Evolutionary conservation across 2,888 invertebrate genomes (phyloP), one percentile per base, ranked within the genome.

Genomic region (Dolomedes plantarius): DNA sequence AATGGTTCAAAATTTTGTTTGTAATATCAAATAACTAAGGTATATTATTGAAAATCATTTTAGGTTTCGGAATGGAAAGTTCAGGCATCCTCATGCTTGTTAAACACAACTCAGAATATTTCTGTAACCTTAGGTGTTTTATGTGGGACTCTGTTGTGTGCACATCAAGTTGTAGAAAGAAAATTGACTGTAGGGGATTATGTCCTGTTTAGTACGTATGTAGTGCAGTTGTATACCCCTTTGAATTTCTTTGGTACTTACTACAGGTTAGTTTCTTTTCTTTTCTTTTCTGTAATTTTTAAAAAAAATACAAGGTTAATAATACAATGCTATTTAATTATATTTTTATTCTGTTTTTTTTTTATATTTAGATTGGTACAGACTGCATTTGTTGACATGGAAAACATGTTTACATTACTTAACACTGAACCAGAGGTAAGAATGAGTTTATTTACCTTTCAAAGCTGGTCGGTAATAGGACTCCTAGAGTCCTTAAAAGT

Each of bases 241-340:
- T 92, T 99, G 73, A 99, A 99, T 92, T 99, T 96, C 95, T 97
- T 99, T 91, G 99, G 99, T 32, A 98, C 98, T 1, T 98, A 98
- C 90, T 99, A 99, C 91, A 95, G 97, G 97, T 96, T 91, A 28
- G 29, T 19, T 31, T 36, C 31, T 36, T 23, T 32, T 0, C 9
- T 27, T 19, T 62, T 62, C 23, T 62, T 64, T 28, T 13, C 29
- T 64, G n/a, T n/a, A n/a, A n/a, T n/a, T n/a, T n/a, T n/a, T n/a
- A n/a, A n/a, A n/a, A n/a, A n/a, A n/a, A n/a, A n/a, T n/a, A n/a
- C n/a, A n/a, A n/a, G n/a, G n/a, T n/a, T n/a, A n/a, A n/a, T 1
- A 1, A n/a, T n/a, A n/a, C n/a, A n/a, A n/a, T n/a, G n/a, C n/a
- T n/a, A n/a, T n/a, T n/a, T n/a, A n/a, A n/a, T n/a, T n/a, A n/a